Evolutionary conservation across 2,113 vertebrate species (phyloP).

Genomic region (Bos indicus): DNA sequence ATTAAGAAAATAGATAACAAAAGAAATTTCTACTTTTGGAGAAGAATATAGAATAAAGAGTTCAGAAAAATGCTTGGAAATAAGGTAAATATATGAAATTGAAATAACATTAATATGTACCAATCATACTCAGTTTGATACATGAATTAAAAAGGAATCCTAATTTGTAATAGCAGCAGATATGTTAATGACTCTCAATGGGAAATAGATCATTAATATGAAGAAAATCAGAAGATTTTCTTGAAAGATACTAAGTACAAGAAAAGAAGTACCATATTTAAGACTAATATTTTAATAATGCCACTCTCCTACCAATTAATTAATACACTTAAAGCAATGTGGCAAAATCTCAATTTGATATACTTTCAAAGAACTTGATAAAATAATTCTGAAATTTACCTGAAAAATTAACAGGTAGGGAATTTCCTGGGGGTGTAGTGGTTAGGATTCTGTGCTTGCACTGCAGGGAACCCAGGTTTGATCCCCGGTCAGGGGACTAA

Average conservation of each 20-base stretch:
- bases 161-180: background rate
- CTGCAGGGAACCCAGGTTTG: background rate
- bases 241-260: background rate
- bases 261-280: background rate
- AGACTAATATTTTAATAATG: slow-evolving; percentile 9
- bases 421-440: background rate
- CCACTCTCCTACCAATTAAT: background rate
- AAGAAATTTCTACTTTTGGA: background rate
- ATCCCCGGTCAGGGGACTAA: background rate
- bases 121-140: background rate
- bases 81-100: background rate
- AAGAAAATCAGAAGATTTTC: background rate
- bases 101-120: background rate
- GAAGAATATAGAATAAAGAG: background rate
- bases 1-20: slow-evolving; percentile 26
- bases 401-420: background rate
- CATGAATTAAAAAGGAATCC: background rate
- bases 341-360: background rate
- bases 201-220: background rate
- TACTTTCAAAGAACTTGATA: background rate
- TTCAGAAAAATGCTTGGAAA: background rate
- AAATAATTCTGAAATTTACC: background rate
- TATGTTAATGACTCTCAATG: background rate
- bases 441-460: background rate
- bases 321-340: background rate